Evolutionary conservation across 2,113 vertebrate species (phyloP).

Genomic region (Nicator chloris): DNA sequence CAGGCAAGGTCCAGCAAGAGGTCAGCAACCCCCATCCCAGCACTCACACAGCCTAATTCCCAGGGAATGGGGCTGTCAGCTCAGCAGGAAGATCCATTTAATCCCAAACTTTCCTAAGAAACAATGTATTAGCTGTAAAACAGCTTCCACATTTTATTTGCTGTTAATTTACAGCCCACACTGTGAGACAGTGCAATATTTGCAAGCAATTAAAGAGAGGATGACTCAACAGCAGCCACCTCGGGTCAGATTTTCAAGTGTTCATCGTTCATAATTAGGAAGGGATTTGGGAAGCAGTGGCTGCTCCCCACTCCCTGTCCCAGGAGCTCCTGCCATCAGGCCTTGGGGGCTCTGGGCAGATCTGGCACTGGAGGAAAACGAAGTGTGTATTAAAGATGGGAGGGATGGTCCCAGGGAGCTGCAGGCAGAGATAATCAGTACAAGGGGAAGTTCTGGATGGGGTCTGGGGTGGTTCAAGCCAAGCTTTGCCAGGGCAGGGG

Average conservation of each 20-base stretch:
- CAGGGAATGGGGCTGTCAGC: neutral
- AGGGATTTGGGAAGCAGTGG: neutral
- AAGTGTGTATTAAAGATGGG: neutral
- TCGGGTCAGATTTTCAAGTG: conserved; percentile 16
- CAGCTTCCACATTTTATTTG: conserved; percentile 39
- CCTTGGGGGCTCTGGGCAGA: neutral
- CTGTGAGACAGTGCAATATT: conserved; percentile 35
- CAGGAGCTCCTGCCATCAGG: accelerated
- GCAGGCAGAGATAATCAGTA: neutral
- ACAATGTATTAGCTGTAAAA: neutral
- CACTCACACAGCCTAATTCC: neutral
- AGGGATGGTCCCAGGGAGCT: neutral
- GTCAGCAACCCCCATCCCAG: neutral
- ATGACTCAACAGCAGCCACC: conserved; percentile 42
- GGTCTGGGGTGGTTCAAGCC: neutral
- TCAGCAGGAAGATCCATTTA: neutral
- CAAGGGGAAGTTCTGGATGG: neutral
- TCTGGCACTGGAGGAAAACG: neutral
- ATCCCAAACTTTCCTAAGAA: neutral
- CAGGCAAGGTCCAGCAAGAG: neutral
- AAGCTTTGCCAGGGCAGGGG: neutral
- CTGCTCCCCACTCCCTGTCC: neutral
- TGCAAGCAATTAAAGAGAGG: conserved; percentile 39
- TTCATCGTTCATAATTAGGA: neutral
- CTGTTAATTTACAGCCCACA: conserved; percentile 44